These are phyloP conservation scores for Rhysida immarginata DNA, from an alignment of 1,140 invertebrate genomes.

Conservation along the genomic window DNA sequence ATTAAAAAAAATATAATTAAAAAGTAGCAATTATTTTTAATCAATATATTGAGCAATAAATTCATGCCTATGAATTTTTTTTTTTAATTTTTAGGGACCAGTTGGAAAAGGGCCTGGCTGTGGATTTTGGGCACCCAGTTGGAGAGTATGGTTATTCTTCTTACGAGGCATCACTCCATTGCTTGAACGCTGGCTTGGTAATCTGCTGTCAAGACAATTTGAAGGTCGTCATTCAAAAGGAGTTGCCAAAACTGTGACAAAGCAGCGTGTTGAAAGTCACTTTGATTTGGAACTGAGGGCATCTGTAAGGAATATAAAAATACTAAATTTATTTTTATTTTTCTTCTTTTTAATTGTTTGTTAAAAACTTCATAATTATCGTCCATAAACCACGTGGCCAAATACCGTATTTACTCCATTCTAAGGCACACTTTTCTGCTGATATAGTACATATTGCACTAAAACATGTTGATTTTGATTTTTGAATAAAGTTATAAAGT, in stretches of 20 bases:
- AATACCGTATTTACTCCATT: too few species aligned
- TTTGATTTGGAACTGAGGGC: slow-evolving; percentile 96
- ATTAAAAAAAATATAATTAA: too few species aligned
- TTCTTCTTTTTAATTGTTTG: too few species aligned
- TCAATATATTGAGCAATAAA: too few species aligned
- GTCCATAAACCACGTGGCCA: not conserved
- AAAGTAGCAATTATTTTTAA: too few species aligned
- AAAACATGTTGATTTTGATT: too few species aligned
- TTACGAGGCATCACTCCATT: slow-evolving; percentile 97
- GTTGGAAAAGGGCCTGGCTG: slow-evolving; percentile 98
- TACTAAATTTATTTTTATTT: slow-evolving; percentile 4
- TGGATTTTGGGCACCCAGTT: slow-evolving; percentile 98
- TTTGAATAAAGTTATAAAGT: too few species aligned
- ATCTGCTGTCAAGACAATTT: slow-evolving; percentile 92
- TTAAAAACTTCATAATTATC: not conserved
- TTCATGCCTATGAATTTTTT: not conserved
- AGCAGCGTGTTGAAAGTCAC: slow-evolving; percentile 97
- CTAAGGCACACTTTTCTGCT: too few species aligned
- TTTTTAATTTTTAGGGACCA: slow-evolving; percentile 49
- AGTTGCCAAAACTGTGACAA: slow-evolving; percentile 98
- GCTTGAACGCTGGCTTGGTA: slow-evolving; percentile 94
- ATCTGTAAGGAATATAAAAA: slow-evolving; percentile 43
- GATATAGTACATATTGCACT: too few species aligned
- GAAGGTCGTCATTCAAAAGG: slow-evolving; percentile 98
- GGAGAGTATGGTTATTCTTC: slow-evolving; percentile 99